phyloP scores from a whole-genome alignment of 2,888 invertebrate species.

The Nebria salina region DNA sequence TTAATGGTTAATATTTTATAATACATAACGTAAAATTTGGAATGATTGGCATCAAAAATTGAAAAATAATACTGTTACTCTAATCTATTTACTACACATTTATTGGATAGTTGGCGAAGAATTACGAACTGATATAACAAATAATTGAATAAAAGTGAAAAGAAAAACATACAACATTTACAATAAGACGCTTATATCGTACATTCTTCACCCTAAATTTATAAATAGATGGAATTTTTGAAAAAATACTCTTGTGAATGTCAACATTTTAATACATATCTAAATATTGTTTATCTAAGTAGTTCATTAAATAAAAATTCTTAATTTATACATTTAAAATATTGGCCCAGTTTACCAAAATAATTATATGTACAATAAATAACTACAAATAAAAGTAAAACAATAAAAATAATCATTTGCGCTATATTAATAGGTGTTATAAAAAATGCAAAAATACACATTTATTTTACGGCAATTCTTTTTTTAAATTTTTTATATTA shows the following conservation, averaged over 20 bases:
- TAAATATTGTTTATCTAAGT: conserved; percentile 6
- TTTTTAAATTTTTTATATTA: not conserved
- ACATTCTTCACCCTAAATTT: conserved; percentile 4
- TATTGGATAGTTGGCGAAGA: not conserved
- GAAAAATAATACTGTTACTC: conserved; percentile 37
- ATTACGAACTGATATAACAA: conserved; percentile 9
- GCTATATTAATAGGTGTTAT: conserved; percentile 30
- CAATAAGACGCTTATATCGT: conserved; percentile 15
- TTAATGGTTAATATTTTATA: not conserved
- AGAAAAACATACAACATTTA: conserved; percentile 12
- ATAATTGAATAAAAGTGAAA: conserved; percentile 16
- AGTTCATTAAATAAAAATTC: conserved; percentile 2
- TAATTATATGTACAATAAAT: conserved; percentile 34
- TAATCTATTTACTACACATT: conserved; percentile 10
- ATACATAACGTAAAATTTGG: conserved; percentile 24
- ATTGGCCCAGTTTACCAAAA: conserved; percentile 37
- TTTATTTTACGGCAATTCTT: conserved; percentile 28
- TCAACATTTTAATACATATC: conserved; percentile 1
- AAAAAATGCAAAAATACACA: conserved; percentile 43
- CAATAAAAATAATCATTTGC: conserved; percentile 19
- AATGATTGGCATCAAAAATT: conserved; percentile 28
- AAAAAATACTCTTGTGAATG: conserved; percentile 2
- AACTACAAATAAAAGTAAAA: conserved; percentile 31
- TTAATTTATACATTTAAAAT: conserved; percentile 20
- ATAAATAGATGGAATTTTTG: not conserved